A percentile compares a stretch with the other conserved stretches of the same genome.
Conservation (phyloP, 2,888 invertebrate species). For the Vanessa cardui region DNA sequence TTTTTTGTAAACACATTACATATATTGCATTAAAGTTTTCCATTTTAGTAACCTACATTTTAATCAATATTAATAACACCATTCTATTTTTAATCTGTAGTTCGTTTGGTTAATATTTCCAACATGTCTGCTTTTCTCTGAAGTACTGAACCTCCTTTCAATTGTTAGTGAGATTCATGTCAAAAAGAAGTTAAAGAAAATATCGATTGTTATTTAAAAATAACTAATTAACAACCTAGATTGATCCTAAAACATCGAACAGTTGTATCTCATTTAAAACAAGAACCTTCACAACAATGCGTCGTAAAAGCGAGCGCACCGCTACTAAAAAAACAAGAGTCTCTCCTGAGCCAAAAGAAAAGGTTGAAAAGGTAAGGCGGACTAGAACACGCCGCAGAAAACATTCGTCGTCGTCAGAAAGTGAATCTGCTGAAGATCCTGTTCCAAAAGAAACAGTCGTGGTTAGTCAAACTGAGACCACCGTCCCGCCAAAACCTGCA, state of each 20-base stretch:
- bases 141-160: background rate
- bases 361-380: slow-evolving; percentile 79
- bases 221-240: background rate
- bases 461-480: slow-evolving; percentile 54
- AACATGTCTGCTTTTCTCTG: slow-evolving; percentile 5
- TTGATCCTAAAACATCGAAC: background rate
- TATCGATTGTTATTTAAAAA: background rate
- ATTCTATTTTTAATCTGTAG: background rate
- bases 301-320: slow-evolving; percentile 89
- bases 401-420: slow-evolving; percentile 81
- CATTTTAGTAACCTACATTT: background rate
- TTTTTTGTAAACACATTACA: no score
- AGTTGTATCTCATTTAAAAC: background rate
- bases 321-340: slow-evolving; percentile 84
- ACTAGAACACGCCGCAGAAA: slow-evolving; percentile 81
- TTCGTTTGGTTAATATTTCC: background rate
- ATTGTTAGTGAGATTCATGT: background rate
- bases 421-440: slow-evolving; percentile 72
- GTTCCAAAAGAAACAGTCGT: slow-evolving; percentile 55
- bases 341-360: slow-evolving; percentile 85
- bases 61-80: background rate
- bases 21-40: no score
- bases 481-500: slow-evolving; percentile 54
- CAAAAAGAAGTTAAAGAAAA: background rate
- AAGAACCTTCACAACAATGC: slow-evolving; percentile 75